Base-by-base conservation (phyloP, 2,113 vertebrate species). In the Telmatochromis brachygnathus region DNA sequence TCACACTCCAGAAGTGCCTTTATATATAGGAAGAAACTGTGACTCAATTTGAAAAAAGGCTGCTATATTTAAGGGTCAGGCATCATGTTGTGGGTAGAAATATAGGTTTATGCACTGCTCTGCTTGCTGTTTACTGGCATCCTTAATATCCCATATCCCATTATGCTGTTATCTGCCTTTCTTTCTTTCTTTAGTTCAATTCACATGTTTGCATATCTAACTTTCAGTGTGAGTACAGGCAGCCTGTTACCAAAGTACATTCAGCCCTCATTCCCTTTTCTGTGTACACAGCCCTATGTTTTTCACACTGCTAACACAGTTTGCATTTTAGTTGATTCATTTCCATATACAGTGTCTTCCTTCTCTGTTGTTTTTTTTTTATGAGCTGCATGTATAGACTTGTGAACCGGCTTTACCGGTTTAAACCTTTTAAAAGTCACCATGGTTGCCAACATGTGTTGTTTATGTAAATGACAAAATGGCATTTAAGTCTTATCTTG, bases 371-470 rank as follows among this genome's bases (percentile, higher is more conserved):
- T 13, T 15, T 15, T 14, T n/a, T 42, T 42, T 83, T 42, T 81
- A 39, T 83, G 21, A 65, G 51, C 62, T 81, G 30, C 83, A 3
- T 90, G 90, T 91, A 30, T 33, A 33, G 81, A 92, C 88, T 14
- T 87, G 87, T 73, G 39, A 91, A 94, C 91, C 2, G 9, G 91
- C 19, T 90, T 49, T 56, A 82, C 94, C 9, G 49, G 92, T 95
- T 95, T 87, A 75, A 15, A 30, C 35, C 21, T 82, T 12, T 0
- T 11, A 58, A 19, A 47, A 28, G 15, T 19, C 23, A 19, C 9
- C 23, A 75, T 17, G 14, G 14, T 47, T 28, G 5, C 39, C 21
- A 75, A 47, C n/a, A 28, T 81, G 33, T 80, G 30, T 12, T 81
- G 79, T 37, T 45, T 58, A 35, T 30, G 39, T 6, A 21, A 54